phyloP scores from a whole-genome alignment of 2,113 vertebrate species.

The Leucoraja erinaceus region DNA sequence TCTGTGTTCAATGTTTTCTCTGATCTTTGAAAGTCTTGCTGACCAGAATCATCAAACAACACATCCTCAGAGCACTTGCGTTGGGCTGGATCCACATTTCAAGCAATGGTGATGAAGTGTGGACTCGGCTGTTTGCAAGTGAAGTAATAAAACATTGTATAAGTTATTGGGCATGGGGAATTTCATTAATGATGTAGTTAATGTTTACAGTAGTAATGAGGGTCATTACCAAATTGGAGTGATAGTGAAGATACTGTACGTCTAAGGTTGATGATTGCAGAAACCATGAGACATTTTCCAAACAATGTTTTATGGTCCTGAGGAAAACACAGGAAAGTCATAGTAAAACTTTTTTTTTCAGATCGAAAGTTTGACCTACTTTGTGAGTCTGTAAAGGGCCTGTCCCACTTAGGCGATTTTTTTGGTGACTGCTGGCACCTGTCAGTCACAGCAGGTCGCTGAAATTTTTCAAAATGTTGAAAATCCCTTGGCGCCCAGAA shows the following conservation, averaged over 20 bases:
- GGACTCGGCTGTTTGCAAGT: neutral
- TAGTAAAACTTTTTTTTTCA: neutral
- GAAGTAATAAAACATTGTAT: neutral
- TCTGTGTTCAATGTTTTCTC: neutral
- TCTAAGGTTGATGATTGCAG: neutral
- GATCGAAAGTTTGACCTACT: neutral
- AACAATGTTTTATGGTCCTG: neutral
- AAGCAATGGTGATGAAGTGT: neutral
- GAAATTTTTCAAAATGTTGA: too few relatives aligned
- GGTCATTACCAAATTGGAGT: too few relatives aligned
- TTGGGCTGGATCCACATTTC: neutral
- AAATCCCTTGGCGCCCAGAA: too few relatives aligned
- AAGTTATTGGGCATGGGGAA: neutral
- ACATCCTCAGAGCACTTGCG: neutral
- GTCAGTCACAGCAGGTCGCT: too few relatives aligned
- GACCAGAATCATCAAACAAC: neutral
- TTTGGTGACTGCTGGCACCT: too few relatives aligned
- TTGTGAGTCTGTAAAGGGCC: neutral
- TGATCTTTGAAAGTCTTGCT: neutral
- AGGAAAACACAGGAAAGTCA: neutral
- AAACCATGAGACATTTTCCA: neutral
- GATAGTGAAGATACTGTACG: too few relatives aligned
- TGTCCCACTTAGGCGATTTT: too few relatives aligned
- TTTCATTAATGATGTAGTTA: neutral
- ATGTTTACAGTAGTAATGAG: neutral